Conservation (phyloP, 1,140 invertebrate genomes). For the Zaprionus lachaisei region DNA sequence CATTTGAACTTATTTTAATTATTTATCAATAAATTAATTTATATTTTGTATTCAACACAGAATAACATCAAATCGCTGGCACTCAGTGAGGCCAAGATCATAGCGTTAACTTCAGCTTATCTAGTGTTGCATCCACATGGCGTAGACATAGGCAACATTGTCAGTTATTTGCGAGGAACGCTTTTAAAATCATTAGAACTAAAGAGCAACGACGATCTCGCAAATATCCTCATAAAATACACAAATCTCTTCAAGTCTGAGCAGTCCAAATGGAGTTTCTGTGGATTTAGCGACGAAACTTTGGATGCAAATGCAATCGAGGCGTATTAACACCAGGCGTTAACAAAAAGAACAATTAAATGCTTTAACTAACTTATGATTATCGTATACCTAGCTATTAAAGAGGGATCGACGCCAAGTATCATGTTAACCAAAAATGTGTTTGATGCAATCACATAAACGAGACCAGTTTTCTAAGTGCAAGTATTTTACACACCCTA, state of each 20-base stretch:
- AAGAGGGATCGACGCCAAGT: slow-evolving; percentile 30
- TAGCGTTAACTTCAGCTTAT: slow-evolving; percentile 92
- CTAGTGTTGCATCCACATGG: slow-evolving; percentile 95
- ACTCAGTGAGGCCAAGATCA: slow-evolving; percentile 88
- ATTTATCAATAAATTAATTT: background rate
- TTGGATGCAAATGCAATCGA: slow-evolving; percentile 35
- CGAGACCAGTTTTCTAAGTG: slow-evolving; percentile 69
- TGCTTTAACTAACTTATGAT: slow-evolving; percentile 72
- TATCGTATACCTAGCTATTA: slow-evolving; percentile 53
- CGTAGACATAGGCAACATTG: slow-evolving; percentile 92
- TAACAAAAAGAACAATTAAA: slow-evolving; percentile 63
- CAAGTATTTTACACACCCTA: slow-evolving; percentile 45
- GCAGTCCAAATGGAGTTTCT: slow-evolving; percentile 88
- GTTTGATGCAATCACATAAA: slow-evolving; percentile 70
- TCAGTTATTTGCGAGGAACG: slow-evolving; percentile 92
- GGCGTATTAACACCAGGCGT: slow-evolving; percentile 17
- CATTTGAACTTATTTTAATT: background rate
- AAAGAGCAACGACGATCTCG: slow-evolving; percentile 88
- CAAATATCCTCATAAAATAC: slow-evolving; percentile 90
- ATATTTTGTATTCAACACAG: slow-evolving; percentile 28
- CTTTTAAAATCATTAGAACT: slow-evolving; percentile 86
- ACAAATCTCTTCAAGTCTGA: slow-evolving; percentile 89
- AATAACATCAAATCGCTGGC: slow-evolving; percentile 79
- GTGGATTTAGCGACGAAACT: slow-evolving; percentile 85
- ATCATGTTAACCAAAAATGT: slow-evolving; percentile 60